These are phyloP conservation scores for Otus sunia DNA, from an alignment of 2,113 vertebrate species.

Conservation along the genomic window DNA sequence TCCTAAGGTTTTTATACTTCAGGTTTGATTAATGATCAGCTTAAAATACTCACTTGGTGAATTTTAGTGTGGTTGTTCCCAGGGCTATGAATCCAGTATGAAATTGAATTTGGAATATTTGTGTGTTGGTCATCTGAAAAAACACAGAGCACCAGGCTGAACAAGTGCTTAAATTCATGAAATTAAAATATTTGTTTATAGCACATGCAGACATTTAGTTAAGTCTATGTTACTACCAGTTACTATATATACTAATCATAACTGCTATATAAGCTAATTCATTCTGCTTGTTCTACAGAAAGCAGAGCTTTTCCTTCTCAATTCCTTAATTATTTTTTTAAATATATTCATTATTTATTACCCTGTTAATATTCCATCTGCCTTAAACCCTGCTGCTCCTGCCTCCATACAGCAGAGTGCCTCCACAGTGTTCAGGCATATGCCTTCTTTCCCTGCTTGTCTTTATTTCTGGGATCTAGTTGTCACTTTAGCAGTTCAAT, in stretches of 20 bases:
- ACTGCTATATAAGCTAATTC: background rate
- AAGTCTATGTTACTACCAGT: background rate
- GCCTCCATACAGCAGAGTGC: background rate
- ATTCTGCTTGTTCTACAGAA: background rate
- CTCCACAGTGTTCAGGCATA: background rate
- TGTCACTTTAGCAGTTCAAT: background rate
- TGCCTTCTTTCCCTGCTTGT: background rate
- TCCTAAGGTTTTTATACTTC: background rate
- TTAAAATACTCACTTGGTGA: slow-evolving; percentile 88
- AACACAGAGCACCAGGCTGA: background rate
- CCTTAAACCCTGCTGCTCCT: background rate
- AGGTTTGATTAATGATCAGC: background rate
- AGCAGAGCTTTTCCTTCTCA: background rate
- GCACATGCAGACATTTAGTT: background rate
- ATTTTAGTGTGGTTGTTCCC: slow-evolving; percentile 90
- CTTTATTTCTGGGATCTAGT: background rate
- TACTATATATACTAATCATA: background rate
- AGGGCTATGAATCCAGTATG: slow-evolving; percentile 95
- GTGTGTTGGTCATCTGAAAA: slow-evolving; percentile 93
- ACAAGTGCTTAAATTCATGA: background rate
- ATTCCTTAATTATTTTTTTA: background rate
- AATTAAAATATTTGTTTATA: background rate
- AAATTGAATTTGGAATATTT: slow-evolving; percentile 99
- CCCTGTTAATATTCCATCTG: background rate
- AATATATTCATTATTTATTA: too few relatives aligned